Conservation (phyloP, 2,113 vertebrate species). For the Harpagus bidentatus region DNA sequence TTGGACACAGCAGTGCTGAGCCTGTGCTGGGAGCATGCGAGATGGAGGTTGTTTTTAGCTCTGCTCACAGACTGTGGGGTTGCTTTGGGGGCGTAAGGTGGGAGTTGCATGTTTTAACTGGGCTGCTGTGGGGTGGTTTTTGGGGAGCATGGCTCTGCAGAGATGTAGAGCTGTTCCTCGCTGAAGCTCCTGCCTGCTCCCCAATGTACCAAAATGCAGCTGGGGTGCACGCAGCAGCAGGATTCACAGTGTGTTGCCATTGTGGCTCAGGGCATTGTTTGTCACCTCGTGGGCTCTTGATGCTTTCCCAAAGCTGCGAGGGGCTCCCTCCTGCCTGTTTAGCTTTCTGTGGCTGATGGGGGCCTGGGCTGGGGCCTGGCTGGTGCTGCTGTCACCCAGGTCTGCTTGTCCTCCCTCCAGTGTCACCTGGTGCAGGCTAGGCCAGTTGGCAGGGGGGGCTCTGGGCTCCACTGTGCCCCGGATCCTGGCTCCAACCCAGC, state of each 20-base stretch:
- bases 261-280: neutral
- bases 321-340: neutral
- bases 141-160: neutral
- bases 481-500: neutral
- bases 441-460: neutral
- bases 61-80: neutral
- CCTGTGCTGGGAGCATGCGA: neutral
- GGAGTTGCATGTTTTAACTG: neutral
- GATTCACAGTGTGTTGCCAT: neutral
- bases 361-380: neutral
- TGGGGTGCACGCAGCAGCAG: neutral
- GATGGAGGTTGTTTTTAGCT: neutral
- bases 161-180: neutral
- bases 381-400: rapidly evolving
- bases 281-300: neutral
- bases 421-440: rapidly evolving
- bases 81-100: neutral
- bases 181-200: neutral
- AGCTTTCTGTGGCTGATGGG: neutral
- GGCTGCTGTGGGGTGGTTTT: neutral
- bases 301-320: neutral
- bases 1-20: neutral
- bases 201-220: rapidly evolving
- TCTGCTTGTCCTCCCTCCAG: neutral
- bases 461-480: neutral